Conservation (phyloP, 2,888 invertebrate genomes). For the Chymomyza amoena region DNA sequence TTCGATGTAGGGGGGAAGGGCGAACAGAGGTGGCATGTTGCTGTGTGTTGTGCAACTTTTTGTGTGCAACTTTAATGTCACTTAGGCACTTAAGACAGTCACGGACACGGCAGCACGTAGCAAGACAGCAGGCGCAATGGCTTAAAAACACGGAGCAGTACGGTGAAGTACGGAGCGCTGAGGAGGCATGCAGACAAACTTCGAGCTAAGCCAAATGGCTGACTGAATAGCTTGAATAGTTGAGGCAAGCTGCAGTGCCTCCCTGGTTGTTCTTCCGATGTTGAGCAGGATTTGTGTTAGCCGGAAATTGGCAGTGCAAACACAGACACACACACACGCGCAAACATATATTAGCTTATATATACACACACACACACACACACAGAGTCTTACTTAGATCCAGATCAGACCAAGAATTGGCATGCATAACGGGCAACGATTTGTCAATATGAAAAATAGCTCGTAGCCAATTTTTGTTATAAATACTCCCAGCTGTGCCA, state of each 20-base stretch:
- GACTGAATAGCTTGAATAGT: neutral
- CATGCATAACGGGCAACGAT: conserved; percentile 61
- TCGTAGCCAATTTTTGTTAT: conserved; percentile 39
- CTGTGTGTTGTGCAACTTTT: neutral
- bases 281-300: conserved; percentile 1
- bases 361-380: conserved; percentile 3
- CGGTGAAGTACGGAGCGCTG: neutral
- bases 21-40: neutral
- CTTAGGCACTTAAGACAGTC: conserved; percentile 54
- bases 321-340: conserved; percentile 18
- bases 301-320: conserved; percentile 60
- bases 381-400: conserved; percentile 20
- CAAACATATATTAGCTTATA: conserved; percentile 2
- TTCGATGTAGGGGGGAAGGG: neutral
- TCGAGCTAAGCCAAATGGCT: neutral
- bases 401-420: neutral
- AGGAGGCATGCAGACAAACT: neutral
- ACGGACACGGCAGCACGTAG: conserved; percentile 34
- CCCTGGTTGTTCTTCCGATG: neutral
- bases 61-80: conserved; percentile 60
- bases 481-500: conserved; percentile 54
- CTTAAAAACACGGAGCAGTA: neutral
- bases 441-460: conserved; percentile 66
- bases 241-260: neutral
- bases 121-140: neutral